Conservation (phyloP, 2,888 invertebrate genomes). For the Cryptosula pallasiana region DNA sequence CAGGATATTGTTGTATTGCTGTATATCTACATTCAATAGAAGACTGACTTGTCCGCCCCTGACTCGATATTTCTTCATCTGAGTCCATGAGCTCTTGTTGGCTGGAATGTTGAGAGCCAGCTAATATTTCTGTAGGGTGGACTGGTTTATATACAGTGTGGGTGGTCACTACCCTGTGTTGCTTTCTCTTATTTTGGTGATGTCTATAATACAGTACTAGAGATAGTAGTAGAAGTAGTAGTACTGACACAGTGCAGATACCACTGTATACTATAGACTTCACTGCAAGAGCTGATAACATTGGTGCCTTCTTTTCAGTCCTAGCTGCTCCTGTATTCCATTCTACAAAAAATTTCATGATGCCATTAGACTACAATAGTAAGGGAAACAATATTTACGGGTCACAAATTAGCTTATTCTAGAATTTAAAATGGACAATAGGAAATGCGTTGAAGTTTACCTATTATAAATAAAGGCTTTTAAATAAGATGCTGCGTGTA, state of each 20-base stretch:
- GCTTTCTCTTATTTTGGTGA: background rate
- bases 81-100: constrained; percentile 19
- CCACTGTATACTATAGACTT: constrained; percentile 10
- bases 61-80: constrained; percentile 3
- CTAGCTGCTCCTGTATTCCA: background rate
- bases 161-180: background rate
- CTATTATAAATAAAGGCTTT: too few species aligned
- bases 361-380: too few species aligned
- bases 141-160: background rate
- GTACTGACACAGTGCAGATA: background rate
- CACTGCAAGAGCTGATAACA: background rate
- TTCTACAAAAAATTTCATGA: too few species aligned
- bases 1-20: background rate
- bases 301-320: too few species aligned
- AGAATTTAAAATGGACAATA: too few species aligned
- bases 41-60: background rate
- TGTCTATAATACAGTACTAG: background rate
- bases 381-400: too few species aligned
- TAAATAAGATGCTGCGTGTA: too few species aligned
- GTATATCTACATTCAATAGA: background rate
- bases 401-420: too few species aligned
- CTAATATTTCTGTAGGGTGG: background rate
- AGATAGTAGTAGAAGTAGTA: background rate
- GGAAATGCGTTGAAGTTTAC: too few species aligned
- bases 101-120: constrained; percentile 20